Evolutionary conservation across 23 tunicate genomes (phyloP).

Genomic region (Clavelina lepadiformis): DNA sequence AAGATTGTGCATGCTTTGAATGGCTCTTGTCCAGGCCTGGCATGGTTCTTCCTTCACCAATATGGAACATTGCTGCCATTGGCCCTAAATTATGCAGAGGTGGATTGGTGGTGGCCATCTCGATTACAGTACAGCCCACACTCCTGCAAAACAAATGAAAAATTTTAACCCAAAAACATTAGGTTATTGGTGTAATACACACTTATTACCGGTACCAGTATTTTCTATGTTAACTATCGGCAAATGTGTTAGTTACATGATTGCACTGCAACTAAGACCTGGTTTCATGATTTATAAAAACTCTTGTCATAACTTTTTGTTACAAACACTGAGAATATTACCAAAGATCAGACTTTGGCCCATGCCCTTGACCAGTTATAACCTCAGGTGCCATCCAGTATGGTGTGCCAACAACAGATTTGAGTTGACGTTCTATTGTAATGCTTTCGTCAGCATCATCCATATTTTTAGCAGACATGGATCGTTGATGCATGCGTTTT

Average conservation of each 20-base stretch:
- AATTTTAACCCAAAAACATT: too few species aligned
- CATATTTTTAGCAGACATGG: constrained; percentile 5
- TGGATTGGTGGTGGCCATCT: constrained; percentile 83
- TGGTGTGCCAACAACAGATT: constrained; percentile 84
- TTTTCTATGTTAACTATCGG: too few species aligned
- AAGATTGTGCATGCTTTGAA: constrained; percentile 30
- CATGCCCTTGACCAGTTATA: constrained; percentile 64
- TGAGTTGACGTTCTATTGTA: constrained; percentile 18
- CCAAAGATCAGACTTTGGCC: constrained; percentile 96
- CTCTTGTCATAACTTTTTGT: too few species aligned
- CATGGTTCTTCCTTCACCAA: constrained; percentile 68
- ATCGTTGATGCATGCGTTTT: constrained; percentile 43
- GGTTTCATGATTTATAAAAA: too few species aligned
- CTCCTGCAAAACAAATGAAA: constrained; percentile 43
- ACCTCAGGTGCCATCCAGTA: constrained; percentile 99
- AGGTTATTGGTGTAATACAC: too few species aligned
- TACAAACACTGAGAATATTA: constrained; percentile 9
- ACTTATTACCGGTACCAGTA: too few species aligned
- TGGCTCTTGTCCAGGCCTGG: constrained; percentile 36
- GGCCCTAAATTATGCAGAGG: constrained; percentile 46
- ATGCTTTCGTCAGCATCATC: constrained; percentile 1
- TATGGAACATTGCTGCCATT: constrained; percentile 72
- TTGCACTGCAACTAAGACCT: too few species aligned
- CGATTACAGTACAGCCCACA: constrained; percentile 83
- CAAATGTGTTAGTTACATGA: too few species aligned